Percentiles rank a stretch among this genome's conserved stretches.
Conservation (phyloP, 2,888 invertebrate genomes). For the Harpagoxenus sublaevis region DNA sequence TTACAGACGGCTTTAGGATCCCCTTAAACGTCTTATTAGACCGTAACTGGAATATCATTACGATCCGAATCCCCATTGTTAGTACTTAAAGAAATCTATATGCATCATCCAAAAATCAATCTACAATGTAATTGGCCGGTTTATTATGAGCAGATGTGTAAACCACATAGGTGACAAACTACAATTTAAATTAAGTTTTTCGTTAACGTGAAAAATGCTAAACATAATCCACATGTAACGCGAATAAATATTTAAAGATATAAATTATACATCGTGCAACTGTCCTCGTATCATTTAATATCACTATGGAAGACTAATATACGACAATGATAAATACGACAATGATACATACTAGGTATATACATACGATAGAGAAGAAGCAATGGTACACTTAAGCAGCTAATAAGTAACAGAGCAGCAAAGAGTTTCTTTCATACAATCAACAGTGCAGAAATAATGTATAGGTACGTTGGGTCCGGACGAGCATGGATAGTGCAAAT, state of each 20-base stretch:
- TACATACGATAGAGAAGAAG: too few relatives aligned
- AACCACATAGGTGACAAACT: neutral
- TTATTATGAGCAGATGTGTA: neutral
- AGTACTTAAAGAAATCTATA: neutral
- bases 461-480: neutral
- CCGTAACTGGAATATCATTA: neutral
- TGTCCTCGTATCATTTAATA: neutral
- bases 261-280: neutral
- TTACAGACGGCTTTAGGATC: too few relatives aligned
- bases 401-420: neutral
- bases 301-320: neutral
- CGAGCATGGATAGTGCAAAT: neutral
- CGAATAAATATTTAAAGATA: neutral
- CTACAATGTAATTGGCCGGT: neutral
- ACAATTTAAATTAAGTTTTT: neutral
- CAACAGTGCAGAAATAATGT: neutral
- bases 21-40: neutral
- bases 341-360: neutral
- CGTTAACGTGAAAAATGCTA: neutral
- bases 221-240: neutral
- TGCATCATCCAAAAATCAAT: neutral
- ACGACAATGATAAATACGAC: neutral
- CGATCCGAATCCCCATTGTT: neutral
- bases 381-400: neutral
- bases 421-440: neutral